Evolutionary conservation across 2,888 invertebrate genomes (phyloP), one percentile per base, ranked within the genome.

Genomic region (Amphipoea oculea): DNA sequence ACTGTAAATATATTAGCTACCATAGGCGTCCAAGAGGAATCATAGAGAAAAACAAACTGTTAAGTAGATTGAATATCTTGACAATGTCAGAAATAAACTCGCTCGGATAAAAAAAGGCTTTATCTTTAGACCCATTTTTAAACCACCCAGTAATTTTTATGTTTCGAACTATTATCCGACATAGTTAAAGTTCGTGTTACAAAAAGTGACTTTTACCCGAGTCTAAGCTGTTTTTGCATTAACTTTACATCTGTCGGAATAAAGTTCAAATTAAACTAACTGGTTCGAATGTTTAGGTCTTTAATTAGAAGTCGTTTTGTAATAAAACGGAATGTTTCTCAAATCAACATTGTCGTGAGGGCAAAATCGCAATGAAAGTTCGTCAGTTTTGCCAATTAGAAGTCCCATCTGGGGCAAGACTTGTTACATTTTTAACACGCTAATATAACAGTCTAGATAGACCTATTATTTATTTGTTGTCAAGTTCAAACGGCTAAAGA

Each of bases 401-500:
- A 40, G 23, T 23, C 65, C 11, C 17, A 62, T 17, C 29, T 14
- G 14, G n/a, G 5, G 14, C 23, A 42, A 0, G 36, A 66, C 11
- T 40, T 45, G 5, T 29, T 23, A 73, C 4, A 51, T 73, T n/a
- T 4, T 4, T 29, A 60, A 60, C 12, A 78, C 14, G 7, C 11
- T 0, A 40, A 11, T 57, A 65, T 69, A 65, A 23, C 29, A 4
- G 1, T 60, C 11, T 45, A 9, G 2, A 17, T 9, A 45, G 12
- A 42, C 7, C 4, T 42, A 20, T n/a, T n/a, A 60, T 42, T 40
- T n/a, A 42, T 42, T 40, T 71, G 57, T 36, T 6, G 14, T 60
- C 23, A 70, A 73, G 54, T 73, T 75, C n/a, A 74, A 74, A 65
- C 36, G 45, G 17, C 5, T 51, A 45, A 29, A 9, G 70, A 71